phyloP scores from a whole-genome alignment of 2,113 vertebrate genomes.

The Cardinalis cardinalis region DNA sequence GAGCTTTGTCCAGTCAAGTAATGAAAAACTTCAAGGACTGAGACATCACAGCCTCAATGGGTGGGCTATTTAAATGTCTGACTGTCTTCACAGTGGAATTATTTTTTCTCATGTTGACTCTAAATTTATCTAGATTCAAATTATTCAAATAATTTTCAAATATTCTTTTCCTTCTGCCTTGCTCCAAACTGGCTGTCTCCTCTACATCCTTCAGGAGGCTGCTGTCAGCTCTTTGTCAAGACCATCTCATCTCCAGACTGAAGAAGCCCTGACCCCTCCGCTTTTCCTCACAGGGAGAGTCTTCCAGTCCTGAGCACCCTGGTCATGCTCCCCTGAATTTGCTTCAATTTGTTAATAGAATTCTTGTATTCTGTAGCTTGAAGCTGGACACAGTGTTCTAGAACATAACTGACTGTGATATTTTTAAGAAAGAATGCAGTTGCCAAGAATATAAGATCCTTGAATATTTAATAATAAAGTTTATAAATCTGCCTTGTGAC shows the following conservation, averaged over 20 bases:
- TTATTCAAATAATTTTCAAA: no score
- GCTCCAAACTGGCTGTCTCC: background rate
- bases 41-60: background rate
- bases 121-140: background rate
- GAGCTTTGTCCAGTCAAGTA: background rate
- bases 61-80: background rate
- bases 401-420: background rate
- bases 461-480: background rate
- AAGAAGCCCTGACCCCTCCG: background rate
- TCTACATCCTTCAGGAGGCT: background rate
- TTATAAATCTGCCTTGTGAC: background rate
- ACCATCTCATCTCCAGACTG: background rate
- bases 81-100: background rate
- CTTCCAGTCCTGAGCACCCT: background rate
- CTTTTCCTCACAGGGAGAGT: background rate
- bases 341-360: background rate
- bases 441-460: background rate
- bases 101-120: background rate
- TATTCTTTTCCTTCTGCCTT: background rate
- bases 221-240: background rate
- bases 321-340: background rate
- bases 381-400: background rate
- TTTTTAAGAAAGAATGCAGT: background rate
- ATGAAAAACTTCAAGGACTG: background rate
- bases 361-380: background rate